A percentile compares a stretch with the other conserved stretches of the same genome.
phyloP scores from a whole-genome alignment of 2,113 vertebrate species.

The Eira barbara region DNA sequence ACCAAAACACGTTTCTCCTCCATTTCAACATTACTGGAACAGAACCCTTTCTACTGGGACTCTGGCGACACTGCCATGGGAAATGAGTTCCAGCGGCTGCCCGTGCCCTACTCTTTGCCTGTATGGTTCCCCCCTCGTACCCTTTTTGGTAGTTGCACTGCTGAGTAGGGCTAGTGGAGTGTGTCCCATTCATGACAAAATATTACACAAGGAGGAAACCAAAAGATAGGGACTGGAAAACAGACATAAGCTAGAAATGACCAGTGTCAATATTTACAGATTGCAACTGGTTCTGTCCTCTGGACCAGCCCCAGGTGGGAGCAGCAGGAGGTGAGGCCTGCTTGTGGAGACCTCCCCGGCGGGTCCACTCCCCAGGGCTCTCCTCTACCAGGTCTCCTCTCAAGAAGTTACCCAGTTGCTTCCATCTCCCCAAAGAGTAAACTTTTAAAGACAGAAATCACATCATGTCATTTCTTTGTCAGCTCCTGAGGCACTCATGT shows the following conservation, averaged over 20 bases:
- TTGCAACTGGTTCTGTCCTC: background rate
- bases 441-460: background rate
- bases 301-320: background rate
- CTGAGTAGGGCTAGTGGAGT: background rate
- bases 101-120: background rate
- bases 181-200: background rate
- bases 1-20: background rate
- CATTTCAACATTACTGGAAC: background rate
- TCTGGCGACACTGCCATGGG: background rate
- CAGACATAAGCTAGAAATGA: background rate
- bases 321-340: background rate
- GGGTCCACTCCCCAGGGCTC: background rate
- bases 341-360: rapidly evolving
- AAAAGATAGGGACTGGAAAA: background rate
- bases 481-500: background rate
- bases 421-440: background rate
- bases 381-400: background rate
- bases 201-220: background rate
- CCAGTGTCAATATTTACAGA: background rate
- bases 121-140: background rate
- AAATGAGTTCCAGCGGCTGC: background rate
- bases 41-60: background rate
- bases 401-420: background rate
- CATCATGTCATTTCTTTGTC: background rate
- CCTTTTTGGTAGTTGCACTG: background rate